phyloP scores from a whole-genome alignment of 2,113 vertebrate species.

The Bubo bubo region DNA sequence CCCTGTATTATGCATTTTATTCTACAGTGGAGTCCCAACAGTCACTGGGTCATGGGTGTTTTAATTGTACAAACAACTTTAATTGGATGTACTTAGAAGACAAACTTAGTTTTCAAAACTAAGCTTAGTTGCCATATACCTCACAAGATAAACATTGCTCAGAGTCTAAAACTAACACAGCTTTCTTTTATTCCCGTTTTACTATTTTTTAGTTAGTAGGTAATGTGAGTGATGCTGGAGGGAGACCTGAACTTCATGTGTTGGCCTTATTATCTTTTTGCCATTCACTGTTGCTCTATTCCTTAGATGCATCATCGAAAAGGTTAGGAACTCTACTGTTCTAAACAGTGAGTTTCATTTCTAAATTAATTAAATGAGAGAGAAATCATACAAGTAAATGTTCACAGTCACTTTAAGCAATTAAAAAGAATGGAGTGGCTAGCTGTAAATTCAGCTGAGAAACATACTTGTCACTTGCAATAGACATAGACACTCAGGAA shows the following conservation, averaged over 20 bases:
- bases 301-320: background rate
- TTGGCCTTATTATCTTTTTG: background rate
- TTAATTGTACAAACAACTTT: background rate
- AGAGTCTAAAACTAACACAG: background rate
- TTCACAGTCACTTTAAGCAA: conserved; percentile 13
- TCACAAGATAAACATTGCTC: background rate
- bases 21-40: background rate
- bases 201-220: background rate
- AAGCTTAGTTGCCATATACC: background rate
- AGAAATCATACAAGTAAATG: conserved; percentile 5
- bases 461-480: background rate
- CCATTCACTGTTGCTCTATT: background rate
- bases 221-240: background rate
- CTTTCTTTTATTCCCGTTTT: background rate
- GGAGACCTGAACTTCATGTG: background rate
- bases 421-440: background rate
- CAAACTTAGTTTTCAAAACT: background rate
- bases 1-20: background rate
- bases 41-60: background rate
- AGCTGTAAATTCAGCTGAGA: conserved; percentile 38
- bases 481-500: background rate
- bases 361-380: conserved; percentile 28
- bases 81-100: background rate
- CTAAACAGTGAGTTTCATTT: conserved; percentile 5
- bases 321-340: background rate